phyloP scores from a whole-genome alignment of 2,888 invertebrate species.

The Mythimna pallens region DNA sequence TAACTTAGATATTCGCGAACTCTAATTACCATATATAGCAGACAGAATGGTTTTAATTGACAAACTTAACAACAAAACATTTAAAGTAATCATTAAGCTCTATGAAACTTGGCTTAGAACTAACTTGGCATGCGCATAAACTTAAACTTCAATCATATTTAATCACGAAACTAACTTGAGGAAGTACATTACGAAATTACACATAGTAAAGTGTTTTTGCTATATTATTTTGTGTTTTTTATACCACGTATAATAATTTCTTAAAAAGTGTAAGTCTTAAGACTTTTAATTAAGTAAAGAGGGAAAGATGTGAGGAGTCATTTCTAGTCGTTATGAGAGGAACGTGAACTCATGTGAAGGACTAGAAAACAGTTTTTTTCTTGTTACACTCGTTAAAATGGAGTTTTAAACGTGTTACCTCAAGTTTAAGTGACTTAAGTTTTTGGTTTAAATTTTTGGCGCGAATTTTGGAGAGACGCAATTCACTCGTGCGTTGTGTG shows the following conservation, averaged over 20 bases:
- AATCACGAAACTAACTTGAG: conserved; percentile 33
- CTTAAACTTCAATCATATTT: conserved; percentile 42
- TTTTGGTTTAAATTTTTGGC: conserved; percentile 15
- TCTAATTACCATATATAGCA: conserved; percentile 33
- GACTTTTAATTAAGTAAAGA: conserved; percentile 82
- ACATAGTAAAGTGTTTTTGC: conserved; percentile 31
- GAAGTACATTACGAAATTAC: conserved; percentile 22
- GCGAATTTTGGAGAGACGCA: neutral
- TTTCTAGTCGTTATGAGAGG: conserved; percentile 76
- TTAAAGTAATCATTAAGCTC: conserved; percentile 47
- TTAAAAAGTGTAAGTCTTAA: conserved; percentile 70
- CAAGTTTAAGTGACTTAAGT: conserved; percentile 1
- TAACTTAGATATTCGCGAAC: conserved; percentile 28
- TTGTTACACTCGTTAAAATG: conserved; percentile 37
- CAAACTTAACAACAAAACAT: conserved; percentile 52
- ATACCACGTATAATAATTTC: conserved; percentile 69
- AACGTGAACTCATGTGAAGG: conserved; percentile 78
- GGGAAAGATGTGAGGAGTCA: conserved; percentile 67
- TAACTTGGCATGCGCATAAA: conserved; percentile 43
- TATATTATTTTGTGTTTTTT: conserved; percentile 11
- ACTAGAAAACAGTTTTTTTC: conserved; percentile 63
- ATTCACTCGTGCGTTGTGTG: conserved; percentile 11
- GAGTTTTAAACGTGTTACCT: conserved; percentile 43
- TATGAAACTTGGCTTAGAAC: conserved; percentile 47
- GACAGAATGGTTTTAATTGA: conserved; percentile 43